Evolutionary conservation across 2,797 vertebrate genomes (phyloP), one percentile per base, ranked within the genome.

Genomic region (Micropoecilia bifurca): DNA sequence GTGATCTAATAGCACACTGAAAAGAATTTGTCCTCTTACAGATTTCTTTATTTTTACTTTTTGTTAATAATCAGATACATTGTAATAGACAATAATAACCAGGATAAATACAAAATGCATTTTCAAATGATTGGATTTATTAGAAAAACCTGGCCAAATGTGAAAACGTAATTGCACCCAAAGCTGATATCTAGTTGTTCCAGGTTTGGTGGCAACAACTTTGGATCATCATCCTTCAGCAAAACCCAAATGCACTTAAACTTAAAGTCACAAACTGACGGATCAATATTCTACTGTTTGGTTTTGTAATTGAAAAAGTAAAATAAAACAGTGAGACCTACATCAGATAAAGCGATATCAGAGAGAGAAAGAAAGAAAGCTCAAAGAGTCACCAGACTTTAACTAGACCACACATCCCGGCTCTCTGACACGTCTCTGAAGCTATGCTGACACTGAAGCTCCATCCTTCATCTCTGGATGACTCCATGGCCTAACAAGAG

Each of bases 401-500:
- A 77, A 84, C 83, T 91, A 86, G 82, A 79, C 71, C 77, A 72
- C 83, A 87, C 89, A 90, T 87, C 88, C 85, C 61, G 36, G 16
- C 73, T 76, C 81, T 82, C 81, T 86, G 84, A 80, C 84, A 77
- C 85, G 87, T 85, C 85, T 78, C 88, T 81, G 84, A 80, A 85
- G 83, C 83, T 80, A 85, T 88, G 86, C 82, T 91, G 91, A 93
- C 88, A 88, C 74, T 3, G 74, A 45, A 69, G 75, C 78, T 73
- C 69, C 76, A 80, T 88, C 85, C 86, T 85, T 87, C 84, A 87
- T 88, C 86, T 82, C 85, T 83, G 82, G 85, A 86, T 69, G 86
- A 89, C 83, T 80, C 71, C 69, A 59, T 14, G 77, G 80, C 83
- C 85, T 93, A 91, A 94, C 91, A 90, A 94, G 87, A 82, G 79